Evolutionary conservation across 2,797 vertebrate genomes (phyloP).

Genomic region (Mycteria americana): DNA sequence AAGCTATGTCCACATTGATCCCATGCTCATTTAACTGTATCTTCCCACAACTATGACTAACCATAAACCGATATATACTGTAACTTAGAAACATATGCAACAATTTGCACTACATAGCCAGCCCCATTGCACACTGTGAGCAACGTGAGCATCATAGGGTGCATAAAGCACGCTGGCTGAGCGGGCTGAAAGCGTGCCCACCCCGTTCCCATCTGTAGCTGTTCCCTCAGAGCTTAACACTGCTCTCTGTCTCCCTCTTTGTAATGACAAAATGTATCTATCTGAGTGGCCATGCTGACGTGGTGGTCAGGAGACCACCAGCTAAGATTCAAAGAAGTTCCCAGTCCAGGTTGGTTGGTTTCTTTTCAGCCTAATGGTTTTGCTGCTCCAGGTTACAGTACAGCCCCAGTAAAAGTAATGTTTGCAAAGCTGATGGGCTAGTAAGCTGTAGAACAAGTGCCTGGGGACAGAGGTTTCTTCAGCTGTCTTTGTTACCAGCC

Average conservation of each 20-base stretch:
- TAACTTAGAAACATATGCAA: background rate
- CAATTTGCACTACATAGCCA: background rate
- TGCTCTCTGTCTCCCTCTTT: background rate
- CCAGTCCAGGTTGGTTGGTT: background rate
- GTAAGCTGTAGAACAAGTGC: background rate
- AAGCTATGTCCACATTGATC: background rate
- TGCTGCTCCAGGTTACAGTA: background rate
- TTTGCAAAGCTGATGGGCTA: background rate
- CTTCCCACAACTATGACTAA: background rate
- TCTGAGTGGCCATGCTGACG: background rate
- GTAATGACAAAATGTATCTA: background rate
- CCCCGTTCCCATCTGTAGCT: background rate
- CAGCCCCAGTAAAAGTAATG: background rate
- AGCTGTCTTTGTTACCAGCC: background rate
- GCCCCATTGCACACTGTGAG: too few relatives aligned
- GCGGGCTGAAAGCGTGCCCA: background rate
- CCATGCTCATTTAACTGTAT: background rate
- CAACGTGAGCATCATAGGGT: too few relatives aligned
- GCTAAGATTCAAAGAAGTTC: background rate
- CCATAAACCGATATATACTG: background rate
- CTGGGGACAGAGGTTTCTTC: background rate
- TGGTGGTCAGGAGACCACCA: background rate
- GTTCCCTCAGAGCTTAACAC: background rate
- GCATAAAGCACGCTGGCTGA: accelerated
- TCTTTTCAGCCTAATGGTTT: background rate